Base-by-base conservation (phyloP, 92 coral and sea anemone genomes). In the Nematostella vectensis region DNA sequence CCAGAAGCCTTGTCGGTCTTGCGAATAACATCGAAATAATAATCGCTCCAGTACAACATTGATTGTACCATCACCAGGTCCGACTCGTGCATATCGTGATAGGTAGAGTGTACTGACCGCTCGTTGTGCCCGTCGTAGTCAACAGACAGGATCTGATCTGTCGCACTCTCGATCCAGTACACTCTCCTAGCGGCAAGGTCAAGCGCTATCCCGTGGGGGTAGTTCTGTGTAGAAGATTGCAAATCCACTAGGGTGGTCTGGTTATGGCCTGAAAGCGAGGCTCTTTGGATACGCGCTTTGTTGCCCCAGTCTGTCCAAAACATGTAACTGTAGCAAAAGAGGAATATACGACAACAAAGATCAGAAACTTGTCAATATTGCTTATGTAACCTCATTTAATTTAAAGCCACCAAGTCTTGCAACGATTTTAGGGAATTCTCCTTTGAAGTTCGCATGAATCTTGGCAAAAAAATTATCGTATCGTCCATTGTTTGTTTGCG, bases 241-340 rank as follows among this genome's bases (percentile, higher is more conserved):
- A 71, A 26, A 18, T 58, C 59, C 3, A 86, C 74, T 23, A 86
- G 48, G 8, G 78, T 70, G 50, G 44, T 72, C 39, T 80, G 68
- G 65, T 72, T 50, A 17, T 58, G 55, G 4, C 95, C 95, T 8
- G 82, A 67, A 33, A 86, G 54, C 13, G 81, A 50, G 1, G 88
- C 81, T 63, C 85, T 52, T 51, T 80, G 84, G 6, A 86, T 74
- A 31, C 76, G 72, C 26, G 88, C 44, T 25, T 9, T 51, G 1
- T 37, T 29, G 1, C 88, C 88, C 71, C 84, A 63, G 78, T 73
- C 87, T 12, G 79, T 61, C 95, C 95, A 85, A 53, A 85, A 85
- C 61, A 85, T 77, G 52, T 57, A 69, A 20, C 94, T 84, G 27
- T 22, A 65, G 31, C 50, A 36, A 31, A 15, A 20, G n/a, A 11